Base-by-base conservation (phyloP, 2,797 vertebrate genomes). In the Bradypodion pumilum region DNA sequence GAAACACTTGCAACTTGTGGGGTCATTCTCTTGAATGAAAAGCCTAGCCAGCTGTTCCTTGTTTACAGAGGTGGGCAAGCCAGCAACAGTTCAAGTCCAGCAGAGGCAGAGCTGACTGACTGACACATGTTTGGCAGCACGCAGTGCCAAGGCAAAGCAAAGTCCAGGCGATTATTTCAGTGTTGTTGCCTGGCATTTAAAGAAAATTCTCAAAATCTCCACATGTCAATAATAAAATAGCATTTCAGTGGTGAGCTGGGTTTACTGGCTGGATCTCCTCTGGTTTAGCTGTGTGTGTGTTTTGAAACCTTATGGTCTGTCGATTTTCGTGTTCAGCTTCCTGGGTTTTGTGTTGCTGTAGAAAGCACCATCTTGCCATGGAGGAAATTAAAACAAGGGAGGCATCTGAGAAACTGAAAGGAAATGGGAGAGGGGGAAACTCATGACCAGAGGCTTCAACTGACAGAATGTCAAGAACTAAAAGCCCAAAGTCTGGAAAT, bases 31-130 rank as follows among this genome's bases (percentile, higher is more conserved):
- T 63, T 62, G 62, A 46, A 77, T 25, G n/a, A 85, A 76, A 73
- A 44, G 16, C 49, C 42, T 16, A 42, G 66, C 37, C 60, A 86
- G 80, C 75, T 86, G 84, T 85, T 86, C 25, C 60, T 86, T 66
- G 66, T 82, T 78, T 74, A 60, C 46, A 74, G 35, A 7, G 84
- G 72, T 75, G 78, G 78, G 46, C 60, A 42, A 59, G 77, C 44
- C 77, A 85, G 83, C 62, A 32, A 32, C 5, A 1, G 35, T 66
- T 66, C 32, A 56, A 68, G 46, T 74, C 77, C 21, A 65, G 59
- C 7, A 15, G 19, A 52, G 16, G 68, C 16, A 40, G 62, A 5
- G 52, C 25, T 46, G 49, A 29, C 52, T 56, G 75, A 59, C 5
- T 85, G 78, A 74, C 70, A 59, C 69, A 44, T 85, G 70, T 23